These are phyloP conservation scores for Sebastes ruberrimus DNA, from an alignment of 2,797 vertebrate species.

Conservation along the genomic window DNA sequence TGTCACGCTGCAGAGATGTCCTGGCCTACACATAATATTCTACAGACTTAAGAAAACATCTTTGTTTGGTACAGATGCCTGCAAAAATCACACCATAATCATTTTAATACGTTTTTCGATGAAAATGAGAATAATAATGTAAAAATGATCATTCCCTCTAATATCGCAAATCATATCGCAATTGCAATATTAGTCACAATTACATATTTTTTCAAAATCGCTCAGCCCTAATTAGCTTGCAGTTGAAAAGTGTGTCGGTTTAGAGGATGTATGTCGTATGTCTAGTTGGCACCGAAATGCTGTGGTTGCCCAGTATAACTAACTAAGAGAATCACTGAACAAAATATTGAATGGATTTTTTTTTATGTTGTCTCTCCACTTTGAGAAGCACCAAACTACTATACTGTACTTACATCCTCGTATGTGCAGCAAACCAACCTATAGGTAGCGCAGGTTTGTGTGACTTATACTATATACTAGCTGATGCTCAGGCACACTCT, in stretches of 20 bases:
- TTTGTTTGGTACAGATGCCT: too few relatives aligned
- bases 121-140: too few relatives aligned
- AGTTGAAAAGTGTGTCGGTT: background rate
- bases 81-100: too few relatives aligned
- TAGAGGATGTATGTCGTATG: background rate
- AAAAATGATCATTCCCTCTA: too few relatives aligned
- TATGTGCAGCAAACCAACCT: background rate
- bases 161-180: too few relatives aligned
- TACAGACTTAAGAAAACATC: too few relatives aligned
- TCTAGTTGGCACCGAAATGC: background rate
- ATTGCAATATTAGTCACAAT: too few relatives aligned
- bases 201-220: fast-evolving
- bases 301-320: background rate
- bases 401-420: background rate
- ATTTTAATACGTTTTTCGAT: too few relatives aligned
- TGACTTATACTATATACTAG: background rate
- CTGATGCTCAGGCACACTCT: background rate
- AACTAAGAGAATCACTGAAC: background rate
- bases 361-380: background rate
- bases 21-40: too few relatives aligned
- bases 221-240: fast-evolving
- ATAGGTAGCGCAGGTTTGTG: background rate
- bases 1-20: too few relatives aligned
- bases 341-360: background rate
- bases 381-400: background rate